phyloP scores from a whole-genome alignment of 1,140 invertebrate species.

The Drosophila busckii region DNA sequence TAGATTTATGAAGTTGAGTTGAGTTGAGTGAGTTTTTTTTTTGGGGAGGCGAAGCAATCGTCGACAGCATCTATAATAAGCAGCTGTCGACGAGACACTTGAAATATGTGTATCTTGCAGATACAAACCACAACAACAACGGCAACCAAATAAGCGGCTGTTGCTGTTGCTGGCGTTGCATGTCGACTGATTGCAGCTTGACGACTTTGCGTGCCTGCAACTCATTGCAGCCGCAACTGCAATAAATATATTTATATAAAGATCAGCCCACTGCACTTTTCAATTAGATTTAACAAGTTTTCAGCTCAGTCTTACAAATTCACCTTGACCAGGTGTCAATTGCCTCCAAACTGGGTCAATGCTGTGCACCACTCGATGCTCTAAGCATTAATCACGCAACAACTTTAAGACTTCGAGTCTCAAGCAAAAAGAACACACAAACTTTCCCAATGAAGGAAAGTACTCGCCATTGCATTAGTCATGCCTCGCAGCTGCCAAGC shows the following conservation, averaged over 20 bases:
- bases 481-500: conserved; percentile 9
- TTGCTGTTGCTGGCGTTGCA: conserved; percentile 43
- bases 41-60: conserved; percentile 46
- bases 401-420: neutral
- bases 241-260: conserved; percentile 7
- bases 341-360: conserved; percentile 49
- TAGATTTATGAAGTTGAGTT: conserved; percentile 69
- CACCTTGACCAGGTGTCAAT: conserved; percentile 44
- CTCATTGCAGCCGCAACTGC: conserved; percentile 1
- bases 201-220: conserved; percentile 12
- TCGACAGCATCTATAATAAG: conserved; percentile 64
- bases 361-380: conserved; percentile 22
- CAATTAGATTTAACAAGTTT: conserved; percentile 62
- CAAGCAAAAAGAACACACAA: too few relatives aligned
- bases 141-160: conserved; percentile 6
- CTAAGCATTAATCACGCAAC: conserved; percentile 28
- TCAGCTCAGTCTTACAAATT: conserved; percentile 5
- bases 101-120: conserved; percentile 64
- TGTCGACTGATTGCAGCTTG: conserved; percentile 4
- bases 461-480: conserved; percentile 38
- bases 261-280: conserved; percentile 35
- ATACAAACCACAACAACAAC: too few relatives aligned
- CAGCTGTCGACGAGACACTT: conserved; percentile 68
- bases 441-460: conserved; percentile 28
- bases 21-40: conserved; percentile 28